Percentiles rank a stretch among this genome's conserved stretches.
phyloP scores from a whole-genome alignment of 2,888 invertebrate species.

The Anodontia alba region DNA sequence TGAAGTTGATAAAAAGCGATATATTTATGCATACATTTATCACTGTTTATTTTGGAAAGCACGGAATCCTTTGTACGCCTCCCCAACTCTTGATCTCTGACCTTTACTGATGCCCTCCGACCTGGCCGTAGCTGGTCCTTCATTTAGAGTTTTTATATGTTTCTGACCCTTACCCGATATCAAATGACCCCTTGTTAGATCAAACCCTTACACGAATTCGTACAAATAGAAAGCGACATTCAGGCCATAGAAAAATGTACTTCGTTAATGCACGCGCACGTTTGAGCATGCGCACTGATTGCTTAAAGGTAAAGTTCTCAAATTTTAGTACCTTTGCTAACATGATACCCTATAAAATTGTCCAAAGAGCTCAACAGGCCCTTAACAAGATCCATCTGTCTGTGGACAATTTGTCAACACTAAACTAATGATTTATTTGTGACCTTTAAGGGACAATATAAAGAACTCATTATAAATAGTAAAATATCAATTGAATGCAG shows the following conservation, averaged over 20 bases:
- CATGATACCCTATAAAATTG: background rate
- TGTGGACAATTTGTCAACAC: conserved; percentile 11
- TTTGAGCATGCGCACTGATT: background rate
- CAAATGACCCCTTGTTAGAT: conserved; percentile 44
- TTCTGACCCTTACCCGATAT: background rate
- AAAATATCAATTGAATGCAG: conserved; percentile 1
- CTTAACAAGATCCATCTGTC: background rate
- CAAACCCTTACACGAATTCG: conserved; percentile 42
- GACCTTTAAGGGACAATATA: background rate
- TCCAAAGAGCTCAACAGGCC: background rate
- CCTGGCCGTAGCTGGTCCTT: background rate
- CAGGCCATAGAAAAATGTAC: background rate
- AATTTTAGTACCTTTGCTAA: background rate
- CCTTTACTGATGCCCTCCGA: background rate
- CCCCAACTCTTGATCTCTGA: background rate
- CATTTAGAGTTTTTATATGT: background rate
- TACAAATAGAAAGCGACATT: conserved; percentile 33
- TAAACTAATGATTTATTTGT: conserved; percentile 3
- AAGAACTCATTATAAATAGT: background rate
- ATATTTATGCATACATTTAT: conserved; percentile 15
- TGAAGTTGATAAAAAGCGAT: background rate
- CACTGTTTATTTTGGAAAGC: background rate
- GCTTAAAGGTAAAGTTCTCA: background rate
- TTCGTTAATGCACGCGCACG: conserved; percentile 8
- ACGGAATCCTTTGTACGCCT: conserved; percentile 11